Percentiles rank a stretch among this genome's conserved stretches.
phyloP scores from a whole-genome alignment of 1,140 invertebrate species.

The Colletes latitarsis region DNA sequence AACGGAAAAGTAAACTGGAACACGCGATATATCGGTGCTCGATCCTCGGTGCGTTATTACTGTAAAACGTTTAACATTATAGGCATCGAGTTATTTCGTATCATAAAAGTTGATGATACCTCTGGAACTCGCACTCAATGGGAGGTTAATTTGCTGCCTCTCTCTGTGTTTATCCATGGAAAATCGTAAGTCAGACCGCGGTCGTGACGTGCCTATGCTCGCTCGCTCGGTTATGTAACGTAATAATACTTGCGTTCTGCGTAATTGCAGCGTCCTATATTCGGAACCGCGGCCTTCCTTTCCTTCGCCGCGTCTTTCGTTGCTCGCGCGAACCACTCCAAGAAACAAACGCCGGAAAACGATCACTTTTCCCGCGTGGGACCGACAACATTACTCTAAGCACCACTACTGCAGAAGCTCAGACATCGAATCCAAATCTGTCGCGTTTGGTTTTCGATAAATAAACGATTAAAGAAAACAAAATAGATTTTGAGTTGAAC shows the following conservation, averaged over 20 bases:
- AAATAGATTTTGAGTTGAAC: no score
- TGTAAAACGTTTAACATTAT: slow-evolving; percentile 13
- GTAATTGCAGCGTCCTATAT: slow-evolving; percentile 65
- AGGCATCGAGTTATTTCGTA: neutral
- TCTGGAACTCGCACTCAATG: slow-evolving; percentile 1
- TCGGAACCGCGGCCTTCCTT: slow-evolving; percentile 30
- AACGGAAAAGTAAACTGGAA: neutral
- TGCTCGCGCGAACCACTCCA: neutral
- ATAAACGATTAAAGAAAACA: no score
- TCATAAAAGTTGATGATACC: slow-evolving; percentile 26
- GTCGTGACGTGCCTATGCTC: slow-evolving; percentile 48
- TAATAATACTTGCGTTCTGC: slow-evolving; percentile 61
- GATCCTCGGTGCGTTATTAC: neutral
- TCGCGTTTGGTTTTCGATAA: no score
- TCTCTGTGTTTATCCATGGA: slow-evolving; percentile 26
- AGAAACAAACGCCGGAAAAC: slow-evolving; percentile 14
- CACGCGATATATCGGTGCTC: neutral
- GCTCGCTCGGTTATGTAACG: slow-evolving; percentile 55
- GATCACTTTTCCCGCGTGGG: neutral
- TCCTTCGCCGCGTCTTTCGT: slow-evolving; percentile 16
- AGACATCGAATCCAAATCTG: no score
- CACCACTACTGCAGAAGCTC: no score
- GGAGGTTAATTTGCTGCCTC: slow-evolving; percentile 14
- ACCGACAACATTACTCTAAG: neutral
- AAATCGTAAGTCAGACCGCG: slow-evolving; percentile 47